phyloP scores from a whole-genome alignment of 2,113 vertebrate species.

The Sorex fumeus region DNA sequence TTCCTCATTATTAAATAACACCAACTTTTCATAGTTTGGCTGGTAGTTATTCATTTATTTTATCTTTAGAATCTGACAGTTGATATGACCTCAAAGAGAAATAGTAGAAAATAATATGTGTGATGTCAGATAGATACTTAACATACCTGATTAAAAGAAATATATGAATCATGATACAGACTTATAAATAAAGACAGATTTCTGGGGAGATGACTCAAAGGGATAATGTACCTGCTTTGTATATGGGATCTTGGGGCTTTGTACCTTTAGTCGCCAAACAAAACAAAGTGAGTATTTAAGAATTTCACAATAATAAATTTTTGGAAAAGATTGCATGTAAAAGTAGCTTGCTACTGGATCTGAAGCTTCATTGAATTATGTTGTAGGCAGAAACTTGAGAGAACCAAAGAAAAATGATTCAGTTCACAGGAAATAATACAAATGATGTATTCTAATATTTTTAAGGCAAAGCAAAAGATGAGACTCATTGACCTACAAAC shows the following conservation, averaged over 20 bases:
- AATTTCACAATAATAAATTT: neutral
- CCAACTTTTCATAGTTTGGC: neutral
- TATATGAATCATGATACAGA: neutral
- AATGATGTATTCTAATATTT: neutral
- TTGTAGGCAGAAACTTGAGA: neutral
- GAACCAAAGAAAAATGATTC: conserved; percentile 25
- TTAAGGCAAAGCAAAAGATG: conserved; percentile 39
- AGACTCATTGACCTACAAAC: conserved; percentile 53
- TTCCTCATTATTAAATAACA: neutral
- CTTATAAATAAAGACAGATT: neutral
- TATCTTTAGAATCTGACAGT: conserved; percentile 11
- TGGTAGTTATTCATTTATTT: neutral
- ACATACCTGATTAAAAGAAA: neutral
- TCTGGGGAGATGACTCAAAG: too few species aligned
- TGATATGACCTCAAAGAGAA: neutral
- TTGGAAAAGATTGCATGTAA: neutral
- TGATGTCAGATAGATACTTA: neutral
- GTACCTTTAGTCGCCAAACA: neutral
- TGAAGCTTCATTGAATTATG: neutral
- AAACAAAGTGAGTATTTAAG: neutral
- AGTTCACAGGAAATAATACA: conserved; percentile 24
- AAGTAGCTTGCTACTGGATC: neutral
- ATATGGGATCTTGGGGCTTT: neutral
- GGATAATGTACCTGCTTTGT: neutral
- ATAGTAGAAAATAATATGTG: neutral